Conservation (phyloP, 2,113 vertebrate genomes). For the Apteryx owenii region DNA sequence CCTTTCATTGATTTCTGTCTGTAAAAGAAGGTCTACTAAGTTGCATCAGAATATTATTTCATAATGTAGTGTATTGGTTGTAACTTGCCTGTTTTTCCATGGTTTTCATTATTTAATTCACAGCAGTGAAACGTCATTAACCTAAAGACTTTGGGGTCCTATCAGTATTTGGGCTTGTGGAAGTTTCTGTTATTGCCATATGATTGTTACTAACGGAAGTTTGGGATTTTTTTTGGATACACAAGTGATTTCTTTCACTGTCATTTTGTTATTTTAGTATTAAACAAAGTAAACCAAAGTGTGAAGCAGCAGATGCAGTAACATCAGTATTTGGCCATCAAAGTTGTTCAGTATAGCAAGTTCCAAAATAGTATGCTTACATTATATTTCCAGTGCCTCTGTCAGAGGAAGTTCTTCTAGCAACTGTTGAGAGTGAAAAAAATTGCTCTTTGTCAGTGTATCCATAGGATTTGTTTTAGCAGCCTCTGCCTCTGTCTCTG, state of each 20-base stretch:
- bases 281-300: background rate
- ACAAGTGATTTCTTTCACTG: background rate
- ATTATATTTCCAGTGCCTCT: background rate
- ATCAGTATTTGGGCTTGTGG: background rate
- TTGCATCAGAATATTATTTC: slow-evolving; percentile 1
- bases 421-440: background rate
- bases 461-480: background rate
- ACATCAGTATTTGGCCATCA: background rate
- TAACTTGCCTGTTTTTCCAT: background rate
- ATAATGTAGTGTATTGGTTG: background rate
- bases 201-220: background rate
- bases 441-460: background rate
- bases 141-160: background rate
- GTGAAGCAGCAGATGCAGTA: background rate
- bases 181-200: background rate
- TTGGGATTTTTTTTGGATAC: background rate
- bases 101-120: slow-evolving; percentile 13
- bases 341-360: background rate
- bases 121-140: background rate
- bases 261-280: background rate
- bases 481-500: background rate
- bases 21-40: background rate
- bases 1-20: background rate
- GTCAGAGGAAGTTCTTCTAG: background rate
- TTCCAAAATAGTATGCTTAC: background rate